Base-by-base conservation (phyloP, 2,113 vertebrate genomes). In the Dasypus novemcinctus region DNA sequence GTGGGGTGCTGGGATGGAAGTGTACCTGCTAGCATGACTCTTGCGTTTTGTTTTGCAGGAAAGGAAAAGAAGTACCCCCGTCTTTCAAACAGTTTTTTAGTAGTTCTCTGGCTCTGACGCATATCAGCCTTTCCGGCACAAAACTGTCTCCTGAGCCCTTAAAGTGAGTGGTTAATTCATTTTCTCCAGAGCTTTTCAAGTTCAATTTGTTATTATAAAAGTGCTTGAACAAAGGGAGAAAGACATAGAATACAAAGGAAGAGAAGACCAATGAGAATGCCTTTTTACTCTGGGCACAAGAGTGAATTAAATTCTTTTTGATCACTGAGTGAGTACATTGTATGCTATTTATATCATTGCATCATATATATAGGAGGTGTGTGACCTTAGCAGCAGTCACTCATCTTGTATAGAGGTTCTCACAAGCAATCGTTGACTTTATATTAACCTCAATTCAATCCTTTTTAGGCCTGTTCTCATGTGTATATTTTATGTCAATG, bases 21-120 rank as follows among this genome's bases (percentile, higher is more conserved):
- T 59, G 25, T 68, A 61, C 52, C 7, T 5, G 3, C 27, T 46
- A 4, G 9, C 20, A 1, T 85, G 41, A 46, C 43, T 38, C 29
- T 36, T 33, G 0, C 71, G 38, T 90, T 92, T 71, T 97, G 29
- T 90, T 87, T 96, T 97, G 49, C 97, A 99, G 99, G 98, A 99
- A 99, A 98, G 99, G 99, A 90, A 99, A 99, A 98, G 99, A 99
- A 92, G 98, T 99, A 1, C 99, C 99, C 66, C 99, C 98, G 0
- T 99, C 99, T 12, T 99, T 99, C 97, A 99, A 99, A 97, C 99
- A 99, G 97, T 99, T 99, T 98, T 99, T 99, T 98, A 99, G 99
- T 98, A 99, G 99, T 75, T 99, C 99, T 31, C 94, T 99, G 98
- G 98, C 99, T 96, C 98, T 99, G 98, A 99, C 97, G 96, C 99